phyloP scores from a whole-genome alignment of 2,797 vertebrate genomes.

The Vireo griseus region DNA sequence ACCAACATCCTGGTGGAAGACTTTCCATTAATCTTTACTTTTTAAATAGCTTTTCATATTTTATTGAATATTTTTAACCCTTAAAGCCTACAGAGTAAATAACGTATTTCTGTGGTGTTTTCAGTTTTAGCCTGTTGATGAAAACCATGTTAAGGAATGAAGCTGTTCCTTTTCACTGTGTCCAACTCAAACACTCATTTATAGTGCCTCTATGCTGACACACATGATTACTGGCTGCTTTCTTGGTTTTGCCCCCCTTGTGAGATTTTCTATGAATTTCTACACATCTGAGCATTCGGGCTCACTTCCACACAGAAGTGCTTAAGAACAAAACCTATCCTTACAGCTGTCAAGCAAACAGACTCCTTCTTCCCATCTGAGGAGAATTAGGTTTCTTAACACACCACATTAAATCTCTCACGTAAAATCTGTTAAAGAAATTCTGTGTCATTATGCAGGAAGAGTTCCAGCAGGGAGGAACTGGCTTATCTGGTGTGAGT shows the following conservation, averaged over 20 bases:
- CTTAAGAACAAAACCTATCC: background rate
- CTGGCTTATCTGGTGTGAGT: constrained; percentile 20
- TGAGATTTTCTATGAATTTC: background rate
- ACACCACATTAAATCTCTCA: background rate
- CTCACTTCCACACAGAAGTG: background rate
- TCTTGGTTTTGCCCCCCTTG: background rate
- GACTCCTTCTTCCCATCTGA: background rate
- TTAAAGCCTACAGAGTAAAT: background rate
- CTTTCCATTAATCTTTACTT: background rate
- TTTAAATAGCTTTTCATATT: background rate
- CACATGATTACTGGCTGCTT: background rate
- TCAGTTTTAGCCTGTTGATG: background rate
- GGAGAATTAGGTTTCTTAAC: background rate
- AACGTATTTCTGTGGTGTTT: background rate
- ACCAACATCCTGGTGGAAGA: background rate
- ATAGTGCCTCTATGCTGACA: background rate
- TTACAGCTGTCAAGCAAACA: background rate
- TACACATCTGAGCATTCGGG: background rate
- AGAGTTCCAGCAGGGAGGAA: background rate
- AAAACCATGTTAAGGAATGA: background rate
- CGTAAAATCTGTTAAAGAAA: background rate
- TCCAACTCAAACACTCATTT: background rate
- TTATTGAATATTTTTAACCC: background rate
- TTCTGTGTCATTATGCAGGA: background rate
- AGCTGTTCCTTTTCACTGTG: background rate